Evolutionary conservation across 92 coral and sea anemone genomes (phyloP).

Genomic region (Phymanthus crucifer): DNA sequence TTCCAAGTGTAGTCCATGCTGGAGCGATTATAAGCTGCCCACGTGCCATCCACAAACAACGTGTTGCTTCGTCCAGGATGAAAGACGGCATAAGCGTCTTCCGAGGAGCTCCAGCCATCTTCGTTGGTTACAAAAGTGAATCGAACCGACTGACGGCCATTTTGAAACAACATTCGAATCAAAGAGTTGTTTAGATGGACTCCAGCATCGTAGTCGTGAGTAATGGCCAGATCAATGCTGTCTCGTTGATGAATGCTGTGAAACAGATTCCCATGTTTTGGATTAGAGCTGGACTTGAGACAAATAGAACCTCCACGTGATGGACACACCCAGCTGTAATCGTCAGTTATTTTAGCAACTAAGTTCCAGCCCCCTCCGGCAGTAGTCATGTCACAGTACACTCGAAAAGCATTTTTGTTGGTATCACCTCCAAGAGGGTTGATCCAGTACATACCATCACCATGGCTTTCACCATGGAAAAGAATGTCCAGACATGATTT

Average conservation of each 20-base stretch:
- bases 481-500: conserved; percentile 81
- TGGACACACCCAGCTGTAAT: conserved; percentile 99
- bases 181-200: conserved; percentile 84
- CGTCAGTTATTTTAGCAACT: conserved; percentile 93
- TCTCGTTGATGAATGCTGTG: conserved; percentile 89
- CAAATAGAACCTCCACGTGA: conserved; percentile 75
- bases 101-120: conserved; percentile 87
- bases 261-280: conserved; percentile 82
- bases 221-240: conserved; percentile 80
- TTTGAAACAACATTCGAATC: conserved; percentile 73
- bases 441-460: conserved; percentile 96
- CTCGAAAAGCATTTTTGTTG: conserved; percentile 77
- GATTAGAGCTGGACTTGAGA: conserved; percentile 65
- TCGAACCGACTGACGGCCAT: conserved; percentile 95
- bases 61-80: conserved; percentile 72
- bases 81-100: conserved; percentile 95
- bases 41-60: conserved; percentile 76
- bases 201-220: conserved; percentile 80
- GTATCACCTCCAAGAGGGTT: conserved; percentile 74
- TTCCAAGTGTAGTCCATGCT: conserved; percentile 96
- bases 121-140: conserved; percentile 77
- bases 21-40: conserved; percentile 79
- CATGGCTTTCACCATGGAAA: conserved; percentile 78
- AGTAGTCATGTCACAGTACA: conserved; percentile 94
- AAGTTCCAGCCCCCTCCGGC: conserved; percentile 99